Evolutionary conservation across 2,888 invertebrate species (phyloP), one percentile per base, ranked within the genome.

Genomic region (Mimas tiliae): DNA sequence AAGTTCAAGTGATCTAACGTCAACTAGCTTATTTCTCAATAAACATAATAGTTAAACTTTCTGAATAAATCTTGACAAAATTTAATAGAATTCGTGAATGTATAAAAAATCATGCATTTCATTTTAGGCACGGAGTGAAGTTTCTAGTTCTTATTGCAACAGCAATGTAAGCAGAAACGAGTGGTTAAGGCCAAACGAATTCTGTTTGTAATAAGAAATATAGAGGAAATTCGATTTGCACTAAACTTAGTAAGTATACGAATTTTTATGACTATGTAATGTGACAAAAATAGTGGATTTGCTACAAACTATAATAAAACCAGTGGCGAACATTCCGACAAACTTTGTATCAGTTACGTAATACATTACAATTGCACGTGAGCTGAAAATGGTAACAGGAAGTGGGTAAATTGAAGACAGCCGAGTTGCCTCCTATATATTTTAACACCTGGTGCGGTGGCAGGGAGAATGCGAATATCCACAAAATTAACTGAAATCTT

Each of bases 311-410:
- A 70, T 67, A 71, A 68, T 68, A 73, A 75, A 74, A 76, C 73
- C 72, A 76, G 72, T 72, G 70, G 71, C 66, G 72, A 74, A 77
- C 72, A 74, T 81, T 83, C 74, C 76, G 81, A 81, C 75, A 79
- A 72, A 75, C 74, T 68, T 75, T 78, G 77, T 82, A 84, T 85
- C 83, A 77, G 79, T 83, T 81, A 78, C 78, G 68, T 80, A 77
- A 76, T 80, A 80, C 81, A 82, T 84, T 81, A 84, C 80, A 81
- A 76, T 72, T 79, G 82, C 82, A 86, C 84, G 86, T 86, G 84
- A 83, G 79, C 77, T 80, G 83, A 83, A 85, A 84, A 77, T 78
- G 64, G 70, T 78, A 80, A 74, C 72, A 69, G 76, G 78, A 79
- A 80, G 72, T 80, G 80, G 73, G 75, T 74, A 81, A 83, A 86